Percentiles rank a stretch among this genome's conserved stretches.
These are phyloP conservation scores for Tiaroga cobitis DNA, from an alignment of 2,797 vertebrate genomes.

Conservation along the genomic window DNA sequence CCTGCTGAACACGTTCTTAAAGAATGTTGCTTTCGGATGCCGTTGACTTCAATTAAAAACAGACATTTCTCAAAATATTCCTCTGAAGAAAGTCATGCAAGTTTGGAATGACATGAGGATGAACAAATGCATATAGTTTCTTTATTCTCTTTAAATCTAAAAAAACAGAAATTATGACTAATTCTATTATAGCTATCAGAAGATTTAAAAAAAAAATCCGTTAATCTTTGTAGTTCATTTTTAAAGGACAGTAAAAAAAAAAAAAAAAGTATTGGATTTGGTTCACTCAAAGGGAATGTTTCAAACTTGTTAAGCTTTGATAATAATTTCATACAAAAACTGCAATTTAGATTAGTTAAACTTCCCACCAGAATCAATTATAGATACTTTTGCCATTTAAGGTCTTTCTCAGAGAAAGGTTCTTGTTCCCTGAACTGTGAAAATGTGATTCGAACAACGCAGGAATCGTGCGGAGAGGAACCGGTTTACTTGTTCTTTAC, in stretches of 20 bases:
- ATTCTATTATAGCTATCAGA: background rate
- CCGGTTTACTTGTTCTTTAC: too few species aligned
- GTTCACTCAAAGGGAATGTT: background rate
- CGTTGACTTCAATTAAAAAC: background rate
- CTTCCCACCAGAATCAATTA: background rate
- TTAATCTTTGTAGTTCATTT: background rate
- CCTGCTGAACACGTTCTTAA: too few species aligned
- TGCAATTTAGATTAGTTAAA: background rate
- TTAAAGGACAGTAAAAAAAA: too few species aligned
- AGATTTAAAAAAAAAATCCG: background rate
- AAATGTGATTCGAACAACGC: too few species aligned
- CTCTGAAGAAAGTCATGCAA: background rate
- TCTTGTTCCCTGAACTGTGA: background rate
- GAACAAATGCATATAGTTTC: too few species aligned
- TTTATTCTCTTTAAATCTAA: background rate
- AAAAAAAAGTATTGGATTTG: background rate
- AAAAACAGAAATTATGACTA: background rate
- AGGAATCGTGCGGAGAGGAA: too few species aligned
- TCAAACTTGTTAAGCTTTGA: conserved; percentile 3
- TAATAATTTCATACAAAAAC: conserved; percentile 4
- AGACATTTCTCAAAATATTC: background rate
- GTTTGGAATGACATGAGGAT: background rate
- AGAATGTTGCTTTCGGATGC: background rate
- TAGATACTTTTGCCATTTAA: too few species aligned
- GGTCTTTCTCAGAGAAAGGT: background rate